Evolutionary conservation across 2,888 invertebrate species (phyloP).

Genomic region (Papilio elwesi): DNA sequence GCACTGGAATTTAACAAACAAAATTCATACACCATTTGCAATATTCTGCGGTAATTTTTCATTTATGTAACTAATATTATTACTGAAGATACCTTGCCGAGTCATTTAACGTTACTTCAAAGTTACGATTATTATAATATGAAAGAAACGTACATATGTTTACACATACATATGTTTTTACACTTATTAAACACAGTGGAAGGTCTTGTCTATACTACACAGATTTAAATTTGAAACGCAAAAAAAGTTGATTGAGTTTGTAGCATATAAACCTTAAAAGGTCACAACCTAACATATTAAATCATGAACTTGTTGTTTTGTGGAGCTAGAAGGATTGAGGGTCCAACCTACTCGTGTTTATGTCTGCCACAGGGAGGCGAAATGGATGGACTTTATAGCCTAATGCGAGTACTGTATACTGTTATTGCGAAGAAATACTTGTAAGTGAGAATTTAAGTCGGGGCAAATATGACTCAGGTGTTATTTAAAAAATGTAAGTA

Average conservation of each 20-base stretch:
- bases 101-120: too few species aligned
- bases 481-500: background rate
- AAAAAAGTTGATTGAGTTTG: background rate
- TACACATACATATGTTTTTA: too few species aligned
- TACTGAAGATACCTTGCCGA: too few species aligned
- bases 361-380: background rate
- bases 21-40: background rate
- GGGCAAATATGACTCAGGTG: background rate
- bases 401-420: background rate
- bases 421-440: conserved; percentile 8
- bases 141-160: too few species aligned
- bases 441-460: background rate
- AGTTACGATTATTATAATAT: too few species aligned
- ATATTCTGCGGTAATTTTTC: background rate
- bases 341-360: conserved; percentile 5
- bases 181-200: too few species aligned
- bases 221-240: background rate
- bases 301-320: conserved; percentile 14
- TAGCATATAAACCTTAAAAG: background rate
- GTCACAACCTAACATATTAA: background rate
- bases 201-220: too few species aligned
- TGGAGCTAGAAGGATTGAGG: conserved; percentile 6
- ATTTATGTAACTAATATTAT: background rate
- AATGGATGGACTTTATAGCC: background rate
- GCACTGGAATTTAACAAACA: background rate